Base-by-base conservation (phyloP, 2,797 vertebrate species). In the Syncerus caffer region DNA sequence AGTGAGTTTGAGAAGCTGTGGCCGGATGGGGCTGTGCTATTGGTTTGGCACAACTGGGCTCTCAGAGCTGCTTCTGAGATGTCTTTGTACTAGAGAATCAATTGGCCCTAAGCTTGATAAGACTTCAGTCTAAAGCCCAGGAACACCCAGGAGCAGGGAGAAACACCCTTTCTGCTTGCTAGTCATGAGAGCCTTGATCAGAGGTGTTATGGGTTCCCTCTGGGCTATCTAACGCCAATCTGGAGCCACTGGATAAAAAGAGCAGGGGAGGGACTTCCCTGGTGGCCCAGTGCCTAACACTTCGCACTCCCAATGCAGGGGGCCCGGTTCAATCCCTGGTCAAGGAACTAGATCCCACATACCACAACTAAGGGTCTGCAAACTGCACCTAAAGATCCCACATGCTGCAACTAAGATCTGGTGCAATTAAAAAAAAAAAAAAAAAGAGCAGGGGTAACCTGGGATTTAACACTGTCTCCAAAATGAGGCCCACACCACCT, bases 161-260 rank as follows among this genome's bases (percentile, higher is more conserved):
- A 94, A 93, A 60, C 13, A 93, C 71, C 90, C 58, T 90, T 13
- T 0, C 64, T 25, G 45, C 80, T 93, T 34, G 85, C 95, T 82
- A 90, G 58, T 47, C 45, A 21, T 15, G 31, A 85, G 53, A 86
- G 92, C 85, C 92, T 71, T 29, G 38, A 95, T 90, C n/a, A 85
- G 92, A 96, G 92, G 76, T 25, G 64, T 80, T 51, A 3, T 4
- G 13, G 84, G 89, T 93, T 96, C 90, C 45, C 38, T 31, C n/a
- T 47, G 84, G 58, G 38, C 74, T 86, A 89, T 85, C 58, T 83
- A 85, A 34, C 7, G 25, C 90, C 95, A 84, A 79, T 92, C 42
- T 90, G 78, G 94, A 92, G 87, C 82, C 89, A 94, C 74, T 89
- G 85, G 57, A 96, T 96, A 93, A 96, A 97, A 93, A 88, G 51